phyloP scores from a whole-genome alignment of 2,888 invertebrate species.

The Cephalotes varians region DNA sequence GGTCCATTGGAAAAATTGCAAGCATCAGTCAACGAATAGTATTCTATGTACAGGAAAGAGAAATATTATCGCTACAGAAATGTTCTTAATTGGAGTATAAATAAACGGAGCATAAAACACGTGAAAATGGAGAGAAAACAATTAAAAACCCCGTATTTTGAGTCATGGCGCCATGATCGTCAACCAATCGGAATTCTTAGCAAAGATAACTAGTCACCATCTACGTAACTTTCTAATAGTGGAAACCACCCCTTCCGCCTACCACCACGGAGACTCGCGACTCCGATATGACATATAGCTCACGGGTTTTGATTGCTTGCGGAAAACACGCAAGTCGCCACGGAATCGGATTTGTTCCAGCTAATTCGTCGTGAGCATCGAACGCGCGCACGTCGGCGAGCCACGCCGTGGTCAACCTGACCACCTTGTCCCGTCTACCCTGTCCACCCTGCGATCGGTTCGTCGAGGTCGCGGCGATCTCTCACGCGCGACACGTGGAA shows the following conservation, averaged over 20 bases:
- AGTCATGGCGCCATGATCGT: background rate
- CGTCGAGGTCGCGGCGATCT: background rate
- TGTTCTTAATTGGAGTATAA: background rate
- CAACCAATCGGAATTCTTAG: background rate
- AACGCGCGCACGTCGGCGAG: background rate
- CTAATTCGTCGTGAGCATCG: background rate
- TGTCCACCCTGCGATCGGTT: background rate
- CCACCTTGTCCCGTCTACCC: background rate
- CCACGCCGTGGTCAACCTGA: too few relatives aligned
- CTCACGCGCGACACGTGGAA: conserved; percentile 20
- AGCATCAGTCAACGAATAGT: background rate
- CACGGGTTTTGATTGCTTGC: conserved; percentile 8
- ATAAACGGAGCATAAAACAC: background rate
- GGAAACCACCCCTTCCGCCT: background rate
- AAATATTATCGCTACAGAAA: background rate
- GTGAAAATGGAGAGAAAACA: too few relatives aligned
- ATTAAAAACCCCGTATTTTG: background rate
- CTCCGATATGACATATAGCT: background rate
- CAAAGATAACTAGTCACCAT: background rate
- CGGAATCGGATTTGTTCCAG: background rate
- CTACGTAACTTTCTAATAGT: background rate
- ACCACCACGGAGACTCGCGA: too few relatives aligned
- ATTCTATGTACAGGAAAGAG: background rate
- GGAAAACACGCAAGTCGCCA: background rate
- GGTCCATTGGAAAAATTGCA: too few relatives aligned